Percentiles rank a stretch among this genome's conserved stretches.
phyloP scores from a whole-genome alignment of 64 coral and sea anemone species.

The Anthopleura sola region DNA sequence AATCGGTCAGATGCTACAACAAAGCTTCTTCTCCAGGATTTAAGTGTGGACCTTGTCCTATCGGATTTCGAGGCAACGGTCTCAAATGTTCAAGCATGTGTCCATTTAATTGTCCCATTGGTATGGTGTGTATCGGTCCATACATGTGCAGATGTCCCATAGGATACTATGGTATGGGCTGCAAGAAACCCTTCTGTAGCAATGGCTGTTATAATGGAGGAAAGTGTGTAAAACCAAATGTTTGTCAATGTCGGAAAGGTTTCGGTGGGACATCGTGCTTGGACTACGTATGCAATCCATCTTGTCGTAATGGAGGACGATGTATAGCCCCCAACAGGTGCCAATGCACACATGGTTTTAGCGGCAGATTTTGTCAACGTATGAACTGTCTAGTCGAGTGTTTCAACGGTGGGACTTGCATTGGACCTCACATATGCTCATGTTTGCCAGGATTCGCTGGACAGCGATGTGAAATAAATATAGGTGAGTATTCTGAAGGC shows the following conservation, averaged over 20 bases:
- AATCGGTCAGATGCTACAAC: slow-evolving; percentile 47
- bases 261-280: slow-evolving; percentile 70
- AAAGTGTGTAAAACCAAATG: slow-evolving; percentile 56
- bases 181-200: slow-evolving; percentile 56
- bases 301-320: slow-evolving; percentile 64
- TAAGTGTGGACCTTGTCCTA: slow-evolving; percentile 83
- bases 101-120: slow-evolving; percentile 57
- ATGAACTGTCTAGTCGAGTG: slow-evolving; percentile 65
- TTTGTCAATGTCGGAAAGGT: slow-evolving; percentile 63
- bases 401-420: slow-evolving; percentile 67
- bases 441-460: slow-evolving; percentile 62
- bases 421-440: slow-evolving; percentile 53
- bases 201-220: slow-evolving; percentile 81
- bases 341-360: slow-evolving; percentile 65
- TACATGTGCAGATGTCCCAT: slow-evolving; percentile 61
- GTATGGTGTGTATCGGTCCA: slow-evolving; percentile 68
- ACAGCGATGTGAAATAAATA: slow-evolving; percentile 63
- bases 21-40: slow-evolving; percentile 35
- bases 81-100: slow-evolving; percentile 63
- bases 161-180: slow-evolving; percentile 69
- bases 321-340: slow-evolving; percentile 62
- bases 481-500: not conserved
- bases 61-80: slow-evolving; percentile 69
- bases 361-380: slow-evolving; percentile 54
- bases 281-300: slow-evolving; percentile 47